These are phyloP conservation scores for Scolopax bukidnonensis DNA, from an alignment of 2,797 vertebrate species.

Conservation along the genomic window DNA sequence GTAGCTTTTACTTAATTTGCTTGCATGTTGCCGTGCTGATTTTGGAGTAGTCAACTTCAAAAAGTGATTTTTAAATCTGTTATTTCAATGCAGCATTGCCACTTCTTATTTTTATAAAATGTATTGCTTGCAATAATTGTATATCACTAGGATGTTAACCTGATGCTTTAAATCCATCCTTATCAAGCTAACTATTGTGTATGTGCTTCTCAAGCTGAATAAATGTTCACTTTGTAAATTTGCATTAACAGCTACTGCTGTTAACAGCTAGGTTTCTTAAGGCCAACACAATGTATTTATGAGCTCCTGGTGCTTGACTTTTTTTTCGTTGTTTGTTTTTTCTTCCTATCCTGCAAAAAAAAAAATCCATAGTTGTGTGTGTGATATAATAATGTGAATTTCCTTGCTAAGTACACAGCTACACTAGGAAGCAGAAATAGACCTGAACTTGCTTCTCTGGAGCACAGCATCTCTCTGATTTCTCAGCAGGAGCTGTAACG, in stretches of 20 bases:
- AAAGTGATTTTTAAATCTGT: background rate
- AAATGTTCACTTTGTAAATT: background rate
- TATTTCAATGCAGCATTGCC: constrained; percentile 61
- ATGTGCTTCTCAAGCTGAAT: background rate
- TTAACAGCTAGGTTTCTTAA: background rate
- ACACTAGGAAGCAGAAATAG: background rate
- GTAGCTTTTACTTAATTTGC: background rate
- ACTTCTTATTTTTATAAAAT: background rate
- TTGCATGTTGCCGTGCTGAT: background rate
- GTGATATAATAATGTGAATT: background rate
- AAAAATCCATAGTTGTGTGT: too few species aligned
- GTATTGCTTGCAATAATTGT: background rate
- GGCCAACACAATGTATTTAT: background rate
- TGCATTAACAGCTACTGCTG: background rate
- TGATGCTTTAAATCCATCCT: background rate
- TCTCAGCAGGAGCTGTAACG: background rate
- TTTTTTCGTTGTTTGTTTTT: background rate
- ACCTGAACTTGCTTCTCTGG: constrained; percentile 9
- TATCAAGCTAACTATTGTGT: background rate
- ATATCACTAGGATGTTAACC: background rate
- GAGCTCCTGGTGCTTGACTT: constrained; percentile 11
- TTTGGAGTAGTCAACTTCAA: background rate
- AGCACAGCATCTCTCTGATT: background rate
- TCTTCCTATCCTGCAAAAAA: too few species aligned
- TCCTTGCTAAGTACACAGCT: background rate